Conservation (phyloP, 2,888 invertebrate genomes). For the Cerastoderma edule region DNA sequence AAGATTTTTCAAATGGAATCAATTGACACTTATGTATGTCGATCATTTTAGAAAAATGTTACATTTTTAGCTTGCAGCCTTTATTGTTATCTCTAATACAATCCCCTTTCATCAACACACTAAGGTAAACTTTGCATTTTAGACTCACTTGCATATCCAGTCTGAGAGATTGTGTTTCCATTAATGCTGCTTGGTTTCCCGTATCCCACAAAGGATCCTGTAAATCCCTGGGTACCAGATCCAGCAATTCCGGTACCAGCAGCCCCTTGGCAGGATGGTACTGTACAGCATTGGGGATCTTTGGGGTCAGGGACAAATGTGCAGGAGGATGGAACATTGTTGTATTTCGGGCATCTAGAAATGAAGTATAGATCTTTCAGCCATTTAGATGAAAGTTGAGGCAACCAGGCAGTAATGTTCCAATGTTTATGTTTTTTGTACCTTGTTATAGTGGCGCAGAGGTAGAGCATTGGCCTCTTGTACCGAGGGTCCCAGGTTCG, state of each 20-base stretch:
- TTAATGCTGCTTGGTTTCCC: constrained; percentile 63
- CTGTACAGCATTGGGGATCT: constrained; percentile 74
- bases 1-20: no score
- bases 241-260: constrained; percentile 54
- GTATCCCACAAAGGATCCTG: constrained; percentile 69
- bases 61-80: no score
- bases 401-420: no score
- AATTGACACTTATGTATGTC: no score
- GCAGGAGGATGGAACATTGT: constrained; percentile 72
- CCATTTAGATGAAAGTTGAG: background rate
- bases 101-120: no score
- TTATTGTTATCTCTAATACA: no score
- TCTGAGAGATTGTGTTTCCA: constrained; percentile 42
- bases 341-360: constrained; percentile 69
- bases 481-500: no score
- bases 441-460: no score
- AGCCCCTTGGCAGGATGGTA: constrained; percentile 71
- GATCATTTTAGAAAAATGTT: no score
- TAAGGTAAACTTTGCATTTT: no score
- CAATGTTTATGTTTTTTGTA: no score
- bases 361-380: background rate
- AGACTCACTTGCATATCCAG: constrained; percentile 68
- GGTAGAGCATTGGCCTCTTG: no score
- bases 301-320: constrained; percentile 70
- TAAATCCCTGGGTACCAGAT: constrained; percentile 63